Base-by-base conservation (phyloP, 2,113 vertebrate genomes). In the Salvelinus namaycush region DNA sequence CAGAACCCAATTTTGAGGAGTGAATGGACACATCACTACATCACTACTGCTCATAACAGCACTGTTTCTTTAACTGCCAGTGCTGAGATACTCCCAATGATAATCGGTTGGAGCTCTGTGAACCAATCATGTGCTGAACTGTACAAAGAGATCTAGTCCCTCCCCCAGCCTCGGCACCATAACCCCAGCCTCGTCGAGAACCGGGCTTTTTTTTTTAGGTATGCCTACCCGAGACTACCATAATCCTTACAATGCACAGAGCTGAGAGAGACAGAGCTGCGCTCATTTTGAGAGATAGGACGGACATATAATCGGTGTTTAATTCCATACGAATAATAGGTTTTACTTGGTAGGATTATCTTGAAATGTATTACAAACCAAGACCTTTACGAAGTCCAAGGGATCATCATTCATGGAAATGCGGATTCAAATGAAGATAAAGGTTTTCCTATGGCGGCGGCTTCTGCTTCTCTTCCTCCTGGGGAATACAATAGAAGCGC, bases 71-170 rank as follows among this genome's bases (percentile, higher is more conserved):
- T 82, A 80, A 82, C 75, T 24, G 7, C n/a, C 74, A 9, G 27
- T 5, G 75, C 13, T 22, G n/a, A 72, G 44, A 11, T 22, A 18
- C 67, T 68, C 67, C 1, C 67, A 9, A 0, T 31, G 51, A 49
- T 44, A 31, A 39, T 49, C 71, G 16, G 79, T 67, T 84, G 83
- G 83, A 72, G 60, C 72, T 79, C 83, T 70, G 77, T 88, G 84
- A 79, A 69, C 93, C 93, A 94, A 93, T 93, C 82, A 72, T 70
- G 51, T 73, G 75, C 77, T 51, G 81, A 87, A 85, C 85, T 86
- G 85, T 85, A 84, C 75, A 78, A 73, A 80, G 82, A 76, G 85
- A 88, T 88, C 92, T 79, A 92, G 90, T 91, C 89, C 87, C 80
- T 89, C 88, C 86, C 84, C 78, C 81, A 77, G 81, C 83, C 85